Evolutionary conservation across 2,888 invertebrate species (phyloP).

Genomic region (Limulus polyphemus): DNA sequence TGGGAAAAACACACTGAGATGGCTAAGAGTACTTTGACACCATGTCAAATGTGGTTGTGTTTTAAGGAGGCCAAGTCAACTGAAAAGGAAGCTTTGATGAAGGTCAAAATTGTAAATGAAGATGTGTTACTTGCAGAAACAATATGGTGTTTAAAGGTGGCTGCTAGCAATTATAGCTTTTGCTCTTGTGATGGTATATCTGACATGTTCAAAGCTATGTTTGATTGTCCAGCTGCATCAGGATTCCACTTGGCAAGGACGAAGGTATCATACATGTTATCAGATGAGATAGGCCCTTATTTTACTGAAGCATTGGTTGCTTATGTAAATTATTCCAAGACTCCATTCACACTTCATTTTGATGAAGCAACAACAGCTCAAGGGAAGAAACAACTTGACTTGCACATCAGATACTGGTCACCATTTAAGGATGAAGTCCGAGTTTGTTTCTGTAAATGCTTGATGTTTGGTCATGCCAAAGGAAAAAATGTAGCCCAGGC

Average conservation of each 20-base stretch:
- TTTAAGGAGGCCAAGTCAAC: too few species aligned
- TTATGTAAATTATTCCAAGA: too few species aligned
- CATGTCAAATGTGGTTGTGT: neutral
- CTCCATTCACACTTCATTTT: neutral
- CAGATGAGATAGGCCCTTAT: neutral
- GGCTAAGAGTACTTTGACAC: neutral
- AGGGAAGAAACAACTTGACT: neutral
- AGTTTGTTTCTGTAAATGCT: neutral
- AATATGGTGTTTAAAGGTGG: neutral
- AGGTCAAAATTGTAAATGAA: neutral
- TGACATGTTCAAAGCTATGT: neutral
- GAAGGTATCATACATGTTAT: neutral
- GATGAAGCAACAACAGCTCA: conserved; percentile 1
- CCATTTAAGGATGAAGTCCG: neutral
- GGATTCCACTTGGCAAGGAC: neutral
- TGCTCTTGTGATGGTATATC: neutral
- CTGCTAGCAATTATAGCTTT: neutral
- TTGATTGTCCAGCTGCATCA: neutral
- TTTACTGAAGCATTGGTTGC: too few species aligned
- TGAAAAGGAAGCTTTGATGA: neutral
- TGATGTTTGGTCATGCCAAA: conserved; percentile 1
- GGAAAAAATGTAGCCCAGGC: neutral
- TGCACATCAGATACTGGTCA: neutral
- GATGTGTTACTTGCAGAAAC: neutral
- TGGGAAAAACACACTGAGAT: neutral